Percentiles rank a stretch among this genome's conserved stretches.
Conservation (phyloP, 1,140 invertebrate genomes). For the Limonius californicus region DNA sequence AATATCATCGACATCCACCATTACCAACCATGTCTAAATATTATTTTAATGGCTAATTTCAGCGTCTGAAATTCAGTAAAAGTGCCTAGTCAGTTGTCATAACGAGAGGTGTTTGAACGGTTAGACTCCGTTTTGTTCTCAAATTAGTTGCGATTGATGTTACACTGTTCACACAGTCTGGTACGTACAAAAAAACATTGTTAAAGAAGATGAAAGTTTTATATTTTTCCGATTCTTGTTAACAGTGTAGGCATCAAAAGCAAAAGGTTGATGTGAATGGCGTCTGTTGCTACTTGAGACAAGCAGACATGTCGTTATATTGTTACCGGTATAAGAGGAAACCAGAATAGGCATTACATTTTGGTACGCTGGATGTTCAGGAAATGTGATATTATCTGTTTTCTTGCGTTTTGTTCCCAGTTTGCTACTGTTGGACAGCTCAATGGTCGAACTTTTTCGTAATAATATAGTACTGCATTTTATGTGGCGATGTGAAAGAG, state of each 20-base stretch:
- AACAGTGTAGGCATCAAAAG: conserved; percentile 22
- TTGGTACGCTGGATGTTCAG: conserved; percentile 20
- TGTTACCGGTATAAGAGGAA: conserved; percentile 20
- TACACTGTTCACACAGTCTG: conserved; percentile 10
- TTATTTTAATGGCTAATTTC: conserved; percentile 21
- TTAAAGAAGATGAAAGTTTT: too few relatives aligned
- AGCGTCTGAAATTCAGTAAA: background rate
- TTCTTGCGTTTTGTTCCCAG: conserved; percentile 13
- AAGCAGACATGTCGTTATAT: conserved; percentile 32
- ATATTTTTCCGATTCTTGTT: too few relatives aligned
- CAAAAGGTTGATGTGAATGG: conserved; percentile 17
- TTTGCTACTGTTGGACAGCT: conserved; percentile 21
- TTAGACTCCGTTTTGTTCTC: background rate
- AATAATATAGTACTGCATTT: too few relatives aligned
- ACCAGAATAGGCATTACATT: conserved; percentile 18
- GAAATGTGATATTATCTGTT: conserved; percentile 32
- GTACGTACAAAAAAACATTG: too few relatives aligned
- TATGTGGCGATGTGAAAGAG: too few relatives aligned
- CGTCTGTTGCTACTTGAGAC: conserved; percentile 32
- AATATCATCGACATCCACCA: background rate
- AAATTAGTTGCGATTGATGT: conserved; percentile 14
- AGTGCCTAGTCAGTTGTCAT: conserved; percentile 24
- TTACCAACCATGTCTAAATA: conserved; percentile 17
- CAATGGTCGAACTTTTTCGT: conserved; percentile 2
- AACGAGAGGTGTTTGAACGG: conserved; percentile 18